A percentile compares a stretch with the other conserved stretches of the same genome.
Evolutionary conservation across 2,113 vertebrate genomes (phyloP).

Genomic region (Eudyptes chrysolophus): DNA sequence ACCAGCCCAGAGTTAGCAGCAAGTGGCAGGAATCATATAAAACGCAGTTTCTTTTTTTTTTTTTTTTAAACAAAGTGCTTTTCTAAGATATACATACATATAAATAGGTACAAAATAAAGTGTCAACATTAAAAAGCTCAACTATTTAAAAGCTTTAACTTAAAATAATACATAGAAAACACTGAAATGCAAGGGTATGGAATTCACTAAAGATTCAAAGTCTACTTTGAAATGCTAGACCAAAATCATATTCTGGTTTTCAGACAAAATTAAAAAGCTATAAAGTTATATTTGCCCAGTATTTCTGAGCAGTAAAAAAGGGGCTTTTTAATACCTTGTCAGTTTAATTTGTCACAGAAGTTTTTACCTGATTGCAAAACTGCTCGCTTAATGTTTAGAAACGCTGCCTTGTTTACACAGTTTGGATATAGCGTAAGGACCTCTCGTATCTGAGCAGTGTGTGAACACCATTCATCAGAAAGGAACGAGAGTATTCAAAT

Average conservation of each 20-base stretch:
- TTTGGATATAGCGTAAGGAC: neutral
- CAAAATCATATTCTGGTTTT: constrained; percentile 83
- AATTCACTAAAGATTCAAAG: constrained; percentile 79
- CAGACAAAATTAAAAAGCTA: constrained; percentile 66
- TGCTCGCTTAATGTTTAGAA: constrained; percentile 20
- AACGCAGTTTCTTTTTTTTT: constrained; percentile 77
- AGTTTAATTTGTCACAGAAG: constrained; percentile 67
- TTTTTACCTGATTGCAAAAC: constrained; percentile 66
- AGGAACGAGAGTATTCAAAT: neutral
- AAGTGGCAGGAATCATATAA: constrained; percentile 97
- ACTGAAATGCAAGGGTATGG: constrained; percentile 81
- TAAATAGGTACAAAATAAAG: constrained; percentile 94
- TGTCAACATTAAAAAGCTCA: constrained; percentile 92
- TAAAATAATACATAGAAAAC: constrained; percentile 85
- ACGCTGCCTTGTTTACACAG: neutral
- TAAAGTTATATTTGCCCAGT: constrained; percentile 70
- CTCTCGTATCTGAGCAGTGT: neutral
- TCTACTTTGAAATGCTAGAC: constrained; percentile 80
- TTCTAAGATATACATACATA: constrained; percentile 94
- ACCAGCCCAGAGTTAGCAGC: constrained; percentile 98
- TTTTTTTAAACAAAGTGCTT: constrained; percentile 95
- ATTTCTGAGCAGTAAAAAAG: constrained; percentile 63
- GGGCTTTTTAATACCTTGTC: constrained; percentile 68
- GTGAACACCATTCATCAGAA: neutral
- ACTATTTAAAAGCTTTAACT: constrained; percentile 86